phyloP scores from a whole-genome alignment of 2,888 invertebrate genomes.

The Phoenoteleia sp. region DNA sequence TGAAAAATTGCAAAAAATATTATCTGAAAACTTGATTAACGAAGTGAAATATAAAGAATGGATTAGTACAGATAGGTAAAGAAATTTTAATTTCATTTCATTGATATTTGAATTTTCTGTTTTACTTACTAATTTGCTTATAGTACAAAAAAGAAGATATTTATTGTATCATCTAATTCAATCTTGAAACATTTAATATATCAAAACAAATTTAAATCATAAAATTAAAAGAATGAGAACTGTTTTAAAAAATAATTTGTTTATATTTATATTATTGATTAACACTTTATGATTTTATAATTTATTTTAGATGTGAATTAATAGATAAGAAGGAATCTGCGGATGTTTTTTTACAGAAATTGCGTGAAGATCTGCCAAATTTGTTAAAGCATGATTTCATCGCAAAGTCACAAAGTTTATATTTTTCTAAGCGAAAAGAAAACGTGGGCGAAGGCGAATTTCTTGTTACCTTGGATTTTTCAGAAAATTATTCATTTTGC shows the following conservation, averaged over 20 bases:
- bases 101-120: not conserved
- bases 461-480: slow-evolving; percentile 7
- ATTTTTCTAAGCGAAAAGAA: slow-evolving; percentile 7
- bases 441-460: slow-evolving; percentile 14
- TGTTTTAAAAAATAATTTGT: not conserved
- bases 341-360: not conserved
- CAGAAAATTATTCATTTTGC: not conserved
- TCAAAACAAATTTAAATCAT: too few relatives aligned
- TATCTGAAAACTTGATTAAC: not conserved
- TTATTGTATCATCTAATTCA: not conserved
- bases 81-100: not conserved
- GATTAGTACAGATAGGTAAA: slow-evolving; percentile 13
- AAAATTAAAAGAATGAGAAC: not conserved
- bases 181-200: too few relatives aligned
- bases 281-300: not conserved
- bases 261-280: not conserved
- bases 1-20: not conserved
- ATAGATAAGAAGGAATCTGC: not conserved
- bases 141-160: not conserved
- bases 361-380: not conserved
- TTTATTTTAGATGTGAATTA: slow-evolving; percentile 5
- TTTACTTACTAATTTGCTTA: too few relatives aligned
- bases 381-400: slow-evolving; percentile 8
- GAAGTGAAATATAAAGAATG: slow-evolving; percentile 6
- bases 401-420: not conserved